Conservation (phyloP, 2,888 invertebrate genomes). For the Meloe dianella region DNA sequence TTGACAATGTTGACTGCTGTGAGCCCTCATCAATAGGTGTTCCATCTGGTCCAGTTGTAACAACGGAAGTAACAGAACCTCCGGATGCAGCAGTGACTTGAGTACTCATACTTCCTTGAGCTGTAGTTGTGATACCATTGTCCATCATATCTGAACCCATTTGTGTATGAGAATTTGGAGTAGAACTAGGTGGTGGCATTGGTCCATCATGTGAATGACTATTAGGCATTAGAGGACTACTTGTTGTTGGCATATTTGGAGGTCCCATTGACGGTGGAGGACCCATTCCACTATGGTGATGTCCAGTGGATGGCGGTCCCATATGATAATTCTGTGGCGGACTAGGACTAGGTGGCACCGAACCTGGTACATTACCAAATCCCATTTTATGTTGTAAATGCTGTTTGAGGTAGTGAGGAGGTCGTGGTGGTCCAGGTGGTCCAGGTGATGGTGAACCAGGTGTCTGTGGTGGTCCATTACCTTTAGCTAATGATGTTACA, state of each 20-base stretch:
- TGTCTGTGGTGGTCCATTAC: conserved; percentile 53
- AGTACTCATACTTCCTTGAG: conserved; percentile 61
- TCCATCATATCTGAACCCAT: conserved; percentile 61
- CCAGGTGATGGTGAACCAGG: conserved; percentile 62
- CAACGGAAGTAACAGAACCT: conserved; percentile 82
- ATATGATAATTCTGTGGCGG: conserved; percentile 65
- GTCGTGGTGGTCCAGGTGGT: conserved; percentile 60
- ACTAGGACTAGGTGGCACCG: conserved; percentile 67
- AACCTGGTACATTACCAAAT: conserved; percentile 62
- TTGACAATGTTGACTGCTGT: conserved; percentile 90
- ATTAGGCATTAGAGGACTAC: conserved; percentile 56
- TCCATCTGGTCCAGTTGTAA: conserved; percentile 91
- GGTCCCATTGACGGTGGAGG: conserved; percentile 69
- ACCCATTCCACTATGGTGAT: conserved; percentile 63
- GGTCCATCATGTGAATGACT: conserved; percentile 58
- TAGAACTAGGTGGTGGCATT: conserved; percentile 64
- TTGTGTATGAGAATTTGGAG: conserved; percentile 59
- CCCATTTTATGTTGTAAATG: conserved; percentile 75
- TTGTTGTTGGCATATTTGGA: conserved; percentile 67
- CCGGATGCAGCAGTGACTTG: conserved; percentile 57
- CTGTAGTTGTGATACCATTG: conserved; percentile 67
- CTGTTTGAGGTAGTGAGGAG: conserved; percentile 72
- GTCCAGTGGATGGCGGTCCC: conserved; percentile 66
- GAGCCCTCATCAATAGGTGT: conserved; percentile 88
- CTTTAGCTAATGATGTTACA: conserved; percentile 46